Evolutionary conservation across 2,797 vertebrate species (phyloP), one percentile per base, ranked within the genome.

Genomic region (Sitta carolinensis): DNA sequence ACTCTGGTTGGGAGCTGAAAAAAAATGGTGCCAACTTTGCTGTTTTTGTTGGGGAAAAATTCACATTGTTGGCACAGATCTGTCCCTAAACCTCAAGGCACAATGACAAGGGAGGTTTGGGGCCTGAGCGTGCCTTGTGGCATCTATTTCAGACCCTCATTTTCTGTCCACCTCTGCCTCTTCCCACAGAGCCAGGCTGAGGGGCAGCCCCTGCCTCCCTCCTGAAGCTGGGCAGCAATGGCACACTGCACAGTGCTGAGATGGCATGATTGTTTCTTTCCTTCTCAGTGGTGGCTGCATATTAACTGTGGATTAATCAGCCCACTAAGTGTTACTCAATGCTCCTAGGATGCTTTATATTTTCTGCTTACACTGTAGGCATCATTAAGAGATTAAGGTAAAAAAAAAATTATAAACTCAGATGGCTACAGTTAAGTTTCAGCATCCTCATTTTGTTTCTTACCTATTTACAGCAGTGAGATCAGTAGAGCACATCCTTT

Each of bases 311-410:
- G 83, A 88, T 93, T 93, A 92, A 93, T 79, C 69, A 94, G 59
- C 69, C 73, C 42, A 88, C 66, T 62, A 93, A 87, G 89, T 40
- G 76, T 81, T 84, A 78, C 84, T 95, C 91, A 84, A 55, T 13
- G 32, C 69, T 90, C 16, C 63, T 82, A 58, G 84, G 93, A 92
- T 79, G 74, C 63, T 82, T 90, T 63, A 16, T 91, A 74, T 93
- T 94, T 93, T 92, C 85, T 93, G 40, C 80, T 94, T 73, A 76
- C 29, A 58, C 34, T 59, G 64, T 79, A 93, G 95, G 90, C 80
- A 84, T 86, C 67, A 94, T 93, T 81, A 90, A 91, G 47, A 75
- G 87, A 91, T 88, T 86, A 91, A 88, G 40, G 70, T 54, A 48
- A 68, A 86, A 87, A 84, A 30, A 86, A 84, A 80, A 34, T 10